Evolutionary conservation across 1,140 invertebrate genomes (phyloP).

Genomic region (Chironomus tepperi): DNA sequence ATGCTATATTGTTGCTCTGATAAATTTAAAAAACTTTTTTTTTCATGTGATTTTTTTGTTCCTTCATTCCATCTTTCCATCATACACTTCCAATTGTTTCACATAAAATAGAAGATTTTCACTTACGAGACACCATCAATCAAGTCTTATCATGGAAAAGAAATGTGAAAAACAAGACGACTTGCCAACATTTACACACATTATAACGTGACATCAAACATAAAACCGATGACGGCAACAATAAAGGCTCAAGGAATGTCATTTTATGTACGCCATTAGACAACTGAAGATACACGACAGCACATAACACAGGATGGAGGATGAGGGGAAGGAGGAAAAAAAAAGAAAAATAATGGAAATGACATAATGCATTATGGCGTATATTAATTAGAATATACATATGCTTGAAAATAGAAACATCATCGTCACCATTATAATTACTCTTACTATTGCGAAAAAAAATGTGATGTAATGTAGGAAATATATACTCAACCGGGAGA

Average conservation of each 20-base stretch:
- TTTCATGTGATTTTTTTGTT: too few species aligned
- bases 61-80: background rate
- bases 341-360: background rate
- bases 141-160: background rate
- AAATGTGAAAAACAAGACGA: background rate
- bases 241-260: too few species aligned
- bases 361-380: slow-evolving; percentile 6
- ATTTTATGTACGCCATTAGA: too few species aligned
- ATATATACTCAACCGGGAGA: too few species aligned
- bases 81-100: background rate
- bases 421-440: background rate
- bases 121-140: background rate
- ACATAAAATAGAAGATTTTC: background rate
- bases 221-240: background rate
- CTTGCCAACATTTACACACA: background rate
- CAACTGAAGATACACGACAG: too few species aligned
- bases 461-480: too few species aligned
- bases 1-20: too few species aligned
- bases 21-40: too few species aligned
- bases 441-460: too few species aligned
- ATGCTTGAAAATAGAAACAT: background rate
- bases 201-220: background rate
- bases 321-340: too few species aligned
- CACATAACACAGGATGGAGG: too few species aligned
- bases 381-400: background rate